Percentiles rank a stretch among this genome's conserved stretches.
phyloP scores from a whole-genome alignment of 2,888 invertebrate genomes.

The Luperina nickerlii region DNA sequence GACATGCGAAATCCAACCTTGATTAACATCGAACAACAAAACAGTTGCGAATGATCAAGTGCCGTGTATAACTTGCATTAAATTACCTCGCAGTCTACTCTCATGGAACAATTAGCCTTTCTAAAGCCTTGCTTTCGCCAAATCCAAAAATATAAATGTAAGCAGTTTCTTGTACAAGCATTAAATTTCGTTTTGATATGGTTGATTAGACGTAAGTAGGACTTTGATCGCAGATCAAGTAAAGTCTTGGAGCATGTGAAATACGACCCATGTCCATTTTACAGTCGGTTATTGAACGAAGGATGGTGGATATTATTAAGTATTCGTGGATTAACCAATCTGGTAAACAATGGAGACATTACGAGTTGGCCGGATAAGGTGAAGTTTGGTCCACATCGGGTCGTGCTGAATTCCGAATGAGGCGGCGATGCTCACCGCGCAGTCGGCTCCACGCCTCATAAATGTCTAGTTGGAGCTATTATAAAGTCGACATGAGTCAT shows the following conservation, averaged over 20 bases:
- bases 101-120: slow-evolving; percentile 80
- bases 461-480: slow-evolving; percentile 77
- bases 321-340: slow-evolving; percentile 80
- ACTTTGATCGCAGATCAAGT: slow-evolving; percentile 36
- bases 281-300: slow-evolving; percentile 57
- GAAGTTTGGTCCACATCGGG: slow-evolving; percentile 80
- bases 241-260: slow-evolving; percentile 20
- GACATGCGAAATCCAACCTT: slow-evolving; percentile 38
- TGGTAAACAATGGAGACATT: slow-evolving; percentile 88
- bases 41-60: slow-evolving; percentile 71
- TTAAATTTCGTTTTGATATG: slow-evolving; percentile 65
- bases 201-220: slow-evolving; percentile 50
- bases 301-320: slow-evolving; percentile 68
- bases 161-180: slow-evolving; percentile 67
- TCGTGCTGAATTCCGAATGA: slow-evolving; percentile 88
- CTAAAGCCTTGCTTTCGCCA: slow-evolving; percentile 78
- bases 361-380: slow-evolving; percentile 85
- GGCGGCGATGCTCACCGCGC: slow-evolving; percentile 71
- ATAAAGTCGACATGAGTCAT: slow-evolving; percentile 80
- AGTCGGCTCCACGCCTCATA: slow-evolving; percentile 68
- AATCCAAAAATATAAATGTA: slow-evolving; percentile 71
- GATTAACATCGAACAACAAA: slow-evolving; percentile 59
- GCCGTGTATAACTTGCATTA: slow-evolving; percentile 77
- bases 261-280: slow-evolving; percentile 30
- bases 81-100: slow-evolving; percentile 71